These are phyloP conservation scores for Hetaerina titia DNA, from an alignment of 2,888 invertebrate genomes.

Conservation along the genomic window DNA sequence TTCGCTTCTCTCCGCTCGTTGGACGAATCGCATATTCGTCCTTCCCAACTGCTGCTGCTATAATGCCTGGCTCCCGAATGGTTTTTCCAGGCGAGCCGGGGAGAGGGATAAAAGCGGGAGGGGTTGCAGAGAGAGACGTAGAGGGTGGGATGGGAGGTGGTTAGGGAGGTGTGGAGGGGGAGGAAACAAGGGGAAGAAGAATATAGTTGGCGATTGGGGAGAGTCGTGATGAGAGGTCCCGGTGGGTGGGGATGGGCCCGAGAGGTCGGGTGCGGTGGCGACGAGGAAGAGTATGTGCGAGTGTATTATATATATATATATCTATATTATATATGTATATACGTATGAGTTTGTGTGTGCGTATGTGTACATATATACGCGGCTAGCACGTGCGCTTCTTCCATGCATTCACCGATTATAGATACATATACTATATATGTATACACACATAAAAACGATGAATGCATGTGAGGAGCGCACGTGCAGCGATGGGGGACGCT, in stretches of 20 bases:
- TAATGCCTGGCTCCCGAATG: conserved; percentile 11
- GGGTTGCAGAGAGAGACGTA: not conserved
- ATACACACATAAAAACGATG: not conserved
- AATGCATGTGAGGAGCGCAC: not conserved
- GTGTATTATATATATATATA: not conserved
- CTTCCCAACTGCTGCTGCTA: conserved; percentile 33
- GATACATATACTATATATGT: not conserved
- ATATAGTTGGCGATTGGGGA: not conserved
- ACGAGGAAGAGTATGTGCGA: not conserved
- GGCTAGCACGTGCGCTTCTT: not conserved
- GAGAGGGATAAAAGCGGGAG: conserved; percentile 5
- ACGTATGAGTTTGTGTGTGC: not conserved
- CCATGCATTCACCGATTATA: not conserved
- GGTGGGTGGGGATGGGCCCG: not conserved
- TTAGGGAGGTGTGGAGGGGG: not conserved
- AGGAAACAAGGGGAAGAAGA: not conserved
- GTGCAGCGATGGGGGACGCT: not conserved
- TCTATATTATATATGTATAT: no score
- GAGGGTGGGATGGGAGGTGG: not conserved
- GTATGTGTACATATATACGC: not conserved
- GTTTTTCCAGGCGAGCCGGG: not conserved
- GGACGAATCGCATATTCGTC: conserved; percentile 35
- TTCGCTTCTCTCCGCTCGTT: not conserved
- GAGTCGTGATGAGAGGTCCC: not conserved
- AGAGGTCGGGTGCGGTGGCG: not conserved